phyloP scores from a whole-genome alignment of 1,140 invertebrate species.

The Aphidius gifuensis region DNA sequence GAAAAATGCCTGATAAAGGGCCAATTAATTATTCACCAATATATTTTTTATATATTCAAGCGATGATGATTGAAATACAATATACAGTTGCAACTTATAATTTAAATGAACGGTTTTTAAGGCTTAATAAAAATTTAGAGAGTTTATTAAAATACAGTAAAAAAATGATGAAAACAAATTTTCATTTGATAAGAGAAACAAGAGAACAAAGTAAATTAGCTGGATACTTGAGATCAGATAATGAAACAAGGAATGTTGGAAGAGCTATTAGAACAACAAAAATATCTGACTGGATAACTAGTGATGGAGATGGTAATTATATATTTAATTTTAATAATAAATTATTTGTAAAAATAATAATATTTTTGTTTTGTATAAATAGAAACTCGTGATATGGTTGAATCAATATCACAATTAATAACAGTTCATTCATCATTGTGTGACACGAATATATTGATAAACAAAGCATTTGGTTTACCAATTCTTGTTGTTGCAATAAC shows the following conservation, averaged over 20 bases:
- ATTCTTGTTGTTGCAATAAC: conserved; percentile 63
- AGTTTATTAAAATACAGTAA: conserved; percentile 34
- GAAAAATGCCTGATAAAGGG: conserved; percentile 40
- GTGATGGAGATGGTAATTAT: conserved; percentile 29
- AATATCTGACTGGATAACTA: conserved; percentile 31
- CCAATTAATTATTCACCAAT: conserved; percentile 48
- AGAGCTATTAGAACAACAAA: conserved; percentile 29
- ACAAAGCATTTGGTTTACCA: conserved; percentile 58
- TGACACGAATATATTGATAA: conserved; percentile 41
- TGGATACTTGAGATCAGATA: conserved; percentile 28
- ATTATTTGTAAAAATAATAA: conserved; percentile 12
- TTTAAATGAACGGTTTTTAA: conserved; percentile 41
- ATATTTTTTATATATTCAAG: conserved; percentile 48
- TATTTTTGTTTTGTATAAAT: too few relatives aligned
- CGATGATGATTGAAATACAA: conserved; percentile 45
- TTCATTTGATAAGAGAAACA: conserved; percentile 16
- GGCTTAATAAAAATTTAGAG: conserved; percentile 42
- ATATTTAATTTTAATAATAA: conserved; percentile 1
- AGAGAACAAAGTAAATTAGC: conserved; percentile 28
- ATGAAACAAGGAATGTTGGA: conserved; percentile 27
- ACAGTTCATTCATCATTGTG: conserved; percentile 43
- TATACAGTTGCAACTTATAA: conserved; percentile 45
- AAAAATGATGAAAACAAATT: conserved; percentile 37
- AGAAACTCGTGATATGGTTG: conserved; percentile 24
- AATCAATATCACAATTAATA: conserved; percentile 39